Base-by-base conservation (phyloP, 2,888 invertebrate genomes). In the Nymphalis c-album region DNA sequence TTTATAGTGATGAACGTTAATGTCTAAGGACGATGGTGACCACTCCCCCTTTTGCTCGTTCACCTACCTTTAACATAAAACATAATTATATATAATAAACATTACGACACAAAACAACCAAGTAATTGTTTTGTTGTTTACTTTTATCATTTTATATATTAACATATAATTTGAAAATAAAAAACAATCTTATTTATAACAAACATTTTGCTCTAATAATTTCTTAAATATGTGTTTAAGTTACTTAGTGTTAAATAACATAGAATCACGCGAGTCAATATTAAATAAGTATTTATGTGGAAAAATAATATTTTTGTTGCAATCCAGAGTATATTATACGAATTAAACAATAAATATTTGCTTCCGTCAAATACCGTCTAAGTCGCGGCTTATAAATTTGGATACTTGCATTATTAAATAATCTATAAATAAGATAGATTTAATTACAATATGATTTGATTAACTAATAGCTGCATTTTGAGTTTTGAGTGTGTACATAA, bases 351-450 rank as follows among this genome's bases (percentile, higher is more conserved):
- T 83, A 78, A 85, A 87, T 88, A 85, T 88, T 90, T 87, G 79
- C 85, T 75, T 75, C 82, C n/a, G n/a, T n/a, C n/a, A 83, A 89
- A 90, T 87, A 88, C 87, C 85, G 83, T 85, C 82, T 88, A 86
- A 90, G 85, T 78, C 85, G 87, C 77, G 74, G 83, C 83, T 88
- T 88, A 90, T 88, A 90, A 86, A 89, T 90, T 88, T 85, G 81
- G 79, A 80, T 79, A 77, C 78, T 79, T 78, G 80, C 80, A 86
- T 85, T 82, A 80, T 73, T 77, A 22, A 22, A 22, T 86, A 85
- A 84, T 83, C 78, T 80, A 7, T 46, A 22, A 10, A 48, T 40
- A 47, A 35, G 35, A 40, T 18, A 17, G 7, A 46, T 8, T 20
- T 2, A 50, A 48, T 18, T 51, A 31, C 13, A 10, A 18, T 18